A percentile compares a stretch with the other conserved stretches of the same genome.
Conservation (phyloP, 2,797 vertebrate genomes). For the Ispidina picta region DNA sequence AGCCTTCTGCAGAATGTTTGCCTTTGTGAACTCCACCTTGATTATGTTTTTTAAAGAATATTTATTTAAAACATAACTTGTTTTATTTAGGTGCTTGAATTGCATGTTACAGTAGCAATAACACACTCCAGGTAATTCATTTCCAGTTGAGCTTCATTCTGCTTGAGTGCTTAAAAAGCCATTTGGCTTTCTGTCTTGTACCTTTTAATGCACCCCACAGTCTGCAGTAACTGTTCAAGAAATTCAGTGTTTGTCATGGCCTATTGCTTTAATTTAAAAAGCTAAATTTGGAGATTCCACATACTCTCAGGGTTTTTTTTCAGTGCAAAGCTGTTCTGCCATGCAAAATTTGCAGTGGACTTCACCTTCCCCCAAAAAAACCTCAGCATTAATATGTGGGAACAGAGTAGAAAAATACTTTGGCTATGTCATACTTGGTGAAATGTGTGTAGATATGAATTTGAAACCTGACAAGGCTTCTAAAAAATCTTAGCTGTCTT, state of each 20-base stretch:
- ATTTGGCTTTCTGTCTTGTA: constrained; percentile 29
- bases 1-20: neutral
- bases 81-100: constrained; percentile 18
- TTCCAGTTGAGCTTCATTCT: constrained; percentile 16
- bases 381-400: neutral
- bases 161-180: constrained; percentile 29
- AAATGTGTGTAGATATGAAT: neutral
- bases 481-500: neutral
- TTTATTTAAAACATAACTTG: neutral
- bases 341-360: neutral
- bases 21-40: neutral
- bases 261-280: constrained; percentile 50
- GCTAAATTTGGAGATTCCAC: constrained; percentile 24
- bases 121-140: neutral
- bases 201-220: neutral
- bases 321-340: neutral
- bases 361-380: neutral
- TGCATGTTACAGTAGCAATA: neutral
- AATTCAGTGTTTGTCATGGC: constrained; percentile 7
- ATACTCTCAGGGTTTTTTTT: neutral
- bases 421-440: neutral
- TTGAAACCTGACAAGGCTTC: neutral
- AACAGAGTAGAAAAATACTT: neutral
- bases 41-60: neutral
- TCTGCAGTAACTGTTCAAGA: constrained; percentile 1